Conservation (phyloP, 2,888 invertebrate species). For the Nycteola revayana region DNA sequence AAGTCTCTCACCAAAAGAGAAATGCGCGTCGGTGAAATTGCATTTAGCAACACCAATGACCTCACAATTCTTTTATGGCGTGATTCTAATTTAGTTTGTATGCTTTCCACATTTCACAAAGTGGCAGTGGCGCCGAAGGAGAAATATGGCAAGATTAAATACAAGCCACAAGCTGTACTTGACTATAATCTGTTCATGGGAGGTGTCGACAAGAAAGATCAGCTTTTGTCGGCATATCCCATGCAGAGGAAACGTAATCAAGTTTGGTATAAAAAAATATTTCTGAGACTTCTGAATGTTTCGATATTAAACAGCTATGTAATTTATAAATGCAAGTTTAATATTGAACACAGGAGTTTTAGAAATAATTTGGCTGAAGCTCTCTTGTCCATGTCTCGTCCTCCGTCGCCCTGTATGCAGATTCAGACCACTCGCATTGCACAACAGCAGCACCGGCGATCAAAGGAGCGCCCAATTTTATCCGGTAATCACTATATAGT, state of each 20-base stretch:
- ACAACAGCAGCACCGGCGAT: too few species aligned
- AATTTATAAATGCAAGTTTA: not conserved
- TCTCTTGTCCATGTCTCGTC: too few species aligned
- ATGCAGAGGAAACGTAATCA: constrained; percentile 4
- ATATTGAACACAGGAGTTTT: too few species aligned
- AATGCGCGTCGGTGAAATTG: not conserved
- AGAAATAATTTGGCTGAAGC: too few species aligned
- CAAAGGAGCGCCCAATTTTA: too few species aligned
- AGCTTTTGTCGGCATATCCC: constrained; percentile 4
- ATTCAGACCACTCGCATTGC: too few species aligned
- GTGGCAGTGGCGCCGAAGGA: constrained; percentile 2
- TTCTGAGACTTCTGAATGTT: constrained; percentile 5
- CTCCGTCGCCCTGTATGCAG: too few species aligned
- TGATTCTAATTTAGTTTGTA: constrained; percentile 5
- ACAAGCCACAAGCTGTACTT: constrained; percentile 5
- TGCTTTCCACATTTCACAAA: constrained; percentile 5
- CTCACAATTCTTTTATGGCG: constrained; percentile 3
- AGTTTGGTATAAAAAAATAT: constrained; percentile 7
- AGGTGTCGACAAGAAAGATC: constrained; percentile 5
- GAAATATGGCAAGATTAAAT: constrained; percentile 4
- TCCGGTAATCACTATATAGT: too few species aligned
- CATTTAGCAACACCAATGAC: constrained; percentile 1
- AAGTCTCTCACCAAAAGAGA: not conserved
- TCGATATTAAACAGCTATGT: constrained; percentile 4
- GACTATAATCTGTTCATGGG: constrained; percentile 7